A percentile compares a stretch with the other conserved stretches of the same genome.
phyloP scores from a whole-genome alignment of 2,797 vertebrate genomes.

The Ptychobarbus kaznakovi region DNA sequence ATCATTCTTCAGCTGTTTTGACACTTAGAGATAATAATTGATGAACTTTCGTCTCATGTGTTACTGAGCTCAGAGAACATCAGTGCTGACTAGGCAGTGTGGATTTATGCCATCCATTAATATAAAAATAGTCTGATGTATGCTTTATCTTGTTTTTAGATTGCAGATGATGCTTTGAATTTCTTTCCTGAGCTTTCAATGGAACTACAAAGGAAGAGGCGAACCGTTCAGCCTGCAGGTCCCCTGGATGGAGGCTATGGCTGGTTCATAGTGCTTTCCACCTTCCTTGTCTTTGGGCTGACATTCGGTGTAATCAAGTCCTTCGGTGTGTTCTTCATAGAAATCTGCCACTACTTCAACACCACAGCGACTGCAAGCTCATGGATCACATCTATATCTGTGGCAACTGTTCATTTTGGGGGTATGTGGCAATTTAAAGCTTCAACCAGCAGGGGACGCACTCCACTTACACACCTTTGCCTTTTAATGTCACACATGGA shows the following conservation, averaged over 20 bases:
- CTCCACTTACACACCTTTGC: constrained; percentile 15
- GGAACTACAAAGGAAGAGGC: constrained; percentile 55
- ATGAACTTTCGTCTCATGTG: constrained; percentile 18
- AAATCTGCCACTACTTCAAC: constrained; percentile 70
- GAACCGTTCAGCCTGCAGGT: not conserved
- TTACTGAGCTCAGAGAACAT: not conserved
- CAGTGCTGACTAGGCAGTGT: not conserved
- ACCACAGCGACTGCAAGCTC: constrained; percentile 71
- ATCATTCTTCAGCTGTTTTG: constrained; percentile 48
- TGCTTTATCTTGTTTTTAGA: constrained; percentile 18
- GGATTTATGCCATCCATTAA: not conserved
- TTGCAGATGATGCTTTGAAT: constrained; percentile 24
- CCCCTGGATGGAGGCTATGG: constrained; percentile 67
- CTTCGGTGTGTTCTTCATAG: constrained; percentile 74
- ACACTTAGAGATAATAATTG: constrained; percentile 42
- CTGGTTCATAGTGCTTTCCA: constrained; percentile 73
- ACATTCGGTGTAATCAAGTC: constrained; percentile 74
- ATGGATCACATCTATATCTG: constrained; percentile 73
- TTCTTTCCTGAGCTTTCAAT: constrained; percentile 49
- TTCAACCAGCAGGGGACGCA: constrained; percentile 62
- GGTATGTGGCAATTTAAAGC: constrained; percentile 57
- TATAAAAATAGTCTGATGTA: not conserved
- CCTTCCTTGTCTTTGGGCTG: constrained; percentile 72
- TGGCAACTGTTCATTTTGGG: constrained; percentile 69
- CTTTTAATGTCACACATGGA: not conserved